Evolutionary conservation across 2,113 vertebrate species (phyloP).

Genomic region (Osmerus eperlanus): DNA sequence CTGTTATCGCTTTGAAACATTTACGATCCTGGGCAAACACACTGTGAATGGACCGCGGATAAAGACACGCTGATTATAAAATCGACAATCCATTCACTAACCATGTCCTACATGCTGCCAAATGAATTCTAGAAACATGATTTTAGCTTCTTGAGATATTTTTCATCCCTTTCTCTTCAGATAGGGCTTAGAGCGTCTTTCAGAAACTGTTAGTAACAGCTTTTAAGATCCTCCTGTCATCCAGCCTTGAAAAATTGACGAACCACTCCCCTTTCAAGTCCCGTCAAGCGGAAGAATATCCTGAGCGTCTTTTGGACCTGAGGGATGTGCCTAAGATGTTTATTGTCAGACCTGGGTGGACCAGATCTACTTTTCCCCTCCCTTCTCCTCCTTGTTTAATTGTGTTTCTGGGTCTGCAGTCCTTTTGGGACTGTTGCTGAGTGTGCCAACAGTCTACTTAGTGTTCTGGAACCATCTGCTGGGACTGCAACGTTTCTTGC

Average conservation of each 20-base stretch:
- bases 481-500: slow-evolving; percentile 13
- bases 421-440: slow-evolving; percentile 31
- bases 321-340: slow-evolving; percentile 14
- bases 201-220: slow-evolving; percentile 15
- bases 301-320: slow-evolving; percentile 9
- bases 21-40: not conserved
- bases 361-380: slow-evolving; percentile 51
- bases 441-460: slow-evolving; percentile 37
- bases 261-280: slow-evolving; percentile 11
- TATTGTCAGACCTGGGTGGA: slow-evolving; percentile 7
- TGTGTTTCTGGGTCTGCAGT: slow-evolving; percentile 57
- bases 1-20: not conserved
- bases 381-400: slow-evolving; percentile 31
- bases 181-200: not conserved
- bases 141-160: not conserved
- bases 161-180: not conserved
- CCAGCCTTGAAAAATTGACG: not conserved
- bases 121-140: not conserved
- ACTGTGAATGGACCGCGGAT: no score
- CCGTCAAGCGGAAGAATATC: slow-evolving; percentile 6
- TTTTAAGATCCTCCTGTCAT: slow-evolving; percentile 20
- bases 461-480: slow-evolving; percentile 45
- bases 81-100: no score
- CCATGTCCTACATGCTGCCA: not conserved
- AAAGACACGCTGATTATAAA: no score